Base-by-base conservation (phyloP, 2,888 invertebrate genomes). In the Osedax fenrisi region DNA sequence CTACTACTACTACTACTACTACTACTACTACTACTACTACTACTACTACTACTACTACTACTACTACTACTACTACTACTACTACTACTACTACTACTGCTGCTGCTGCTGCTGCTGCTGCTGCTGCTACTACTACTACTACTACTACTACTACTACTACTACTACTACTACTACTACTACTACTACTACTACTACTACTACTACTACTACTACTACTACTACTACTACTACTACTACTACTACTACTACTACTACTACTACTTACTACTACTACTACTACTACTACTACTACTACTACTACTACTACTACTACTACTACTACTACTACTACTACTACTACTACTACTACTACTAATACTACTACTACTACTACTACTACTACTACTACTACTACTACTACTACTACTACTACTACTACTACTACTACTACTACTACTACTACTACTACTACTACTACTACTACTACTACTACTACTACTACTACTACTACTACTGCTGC, bases 241-340 rank as follows among this genome's bases (percentile, higher is more conserved):
- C 17, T 41, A 41, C 17, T 41, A 41, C 17, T 41, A 41, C 17
- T 41, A 41, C 17, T 41, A 41, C 17, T n/a, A n/a, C n/a, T n/a
- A n/a, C n/a, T n/a, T n/a, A n/a, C n/a, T n/a, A n/a, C n/a, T n/a
- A n/a, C n/a, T 62, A 25, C 25, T n/a, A 24, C 27, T 68, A 24
- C 61, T 61, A 59, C n/a, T 77, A 3, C 59, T 66, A 2, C 26
- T 59, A 21, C 21, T 56, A 22, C 41, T 26, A 26, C 56, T 27
- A 26, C 24, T 26, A 59, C 64, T 26, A 23, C 72, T 17, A 22
- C 23, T 22, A 24, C 24, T 25, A 10, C 73, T n/a, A 17, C 25
- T 66, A 26, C 27, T 24, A 24, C 61, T 70, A 22, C 67, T 59
- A 61, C 21, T 77, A 2, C 27, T n/a, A n/a, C n/a, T n/a, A n/a